Conservation (phyloP, 2,888 invertebrate genomes). For the Sisyra terminalis region DNA sequence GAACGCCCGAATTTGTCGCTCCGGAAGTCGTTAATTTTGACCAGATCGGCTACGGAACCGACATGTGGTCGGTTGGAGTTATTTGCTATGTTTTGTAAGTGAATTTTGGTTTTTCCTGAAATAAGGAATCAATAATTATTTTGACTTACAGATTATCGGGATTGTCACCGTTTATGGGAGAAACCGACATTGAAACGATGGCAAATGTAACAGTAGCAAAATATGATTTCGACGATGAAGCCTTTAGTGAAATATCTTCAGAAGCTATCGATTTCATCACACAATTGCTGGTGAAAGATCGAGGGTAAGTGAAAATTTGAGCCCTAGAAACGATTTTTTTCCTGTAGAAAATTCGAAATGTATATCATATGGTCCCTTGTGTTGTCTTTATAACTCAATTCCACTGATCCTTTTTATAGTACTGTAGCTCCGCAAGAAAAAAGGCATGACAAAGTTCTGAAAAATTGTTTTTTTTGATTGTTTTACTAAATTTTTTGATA, state of each 20-base stretch:
- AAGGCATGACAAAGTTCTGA: background rate
- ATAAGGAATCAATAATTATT: conserved; percentile 7
- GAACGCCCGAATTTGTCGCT: conserved; percentile 97
- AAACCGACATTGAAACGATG: conserved; percentile 94
- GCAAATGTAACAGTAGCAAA: conserved; percentile 95
- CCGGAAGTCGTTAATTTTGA: conserved; percentile 99
- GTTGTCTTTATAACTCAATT: too few species aligned
- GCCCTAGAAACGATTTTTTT: background rate
- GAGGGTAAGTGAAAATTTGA: conserved; percentile 51
- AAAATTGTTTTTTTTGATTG: background rate
- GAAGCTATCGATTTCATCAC: conserved; percentile 93
- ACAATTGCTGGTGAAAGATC: conserved; percentile 80
- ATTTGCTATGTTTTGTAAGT: conserved; percentile 96
- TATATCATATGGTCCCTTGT: too few species aligned
- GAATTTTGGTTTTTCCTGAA: too few species aligned
- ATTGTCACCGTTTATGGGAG: conserved; percentile 96
- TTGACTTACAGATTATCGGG: conserved; percentile 62
- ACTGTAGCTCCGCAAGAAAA: background rate
- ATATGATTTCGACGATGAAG: conserved; percentile 95
- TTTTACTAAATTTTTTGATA: background rate
- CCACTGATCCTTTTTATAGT: too few species aligned
- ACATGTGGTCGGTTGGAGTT: conserved; percentile 99
- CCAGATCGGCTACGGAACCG: conserved; percentile 86
- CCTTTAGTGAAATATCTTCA: conserved; percentile 85
- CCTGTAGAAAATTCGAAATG: too few species aligned